Evolutionary conservation across 2,888 invertebrate species (phyloP).

Genomic region (Acleris holmiana): DNA sequence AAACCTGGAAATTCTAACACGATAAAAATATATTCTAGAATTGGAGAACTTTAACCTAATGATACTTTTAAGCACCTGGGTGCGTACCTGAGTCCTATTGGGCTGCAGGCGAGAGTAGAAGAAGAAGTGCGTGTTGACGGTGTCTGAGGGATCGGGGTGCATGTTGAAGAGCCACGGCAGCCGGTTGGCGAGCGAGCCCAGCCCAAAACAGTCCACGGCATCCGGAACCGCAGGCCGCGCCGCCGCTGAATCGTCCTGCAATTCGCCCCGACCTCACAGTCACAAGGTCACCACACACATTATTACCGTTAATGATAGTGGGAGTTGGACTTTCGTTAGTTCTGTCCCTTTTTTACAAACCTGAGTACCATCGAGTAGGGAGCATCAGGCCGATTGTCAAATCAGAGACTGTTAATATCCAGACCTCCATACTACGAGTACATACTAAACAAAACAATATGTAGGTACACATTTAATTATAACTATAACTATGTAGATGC

Average conservation of each 20-base stretch:
- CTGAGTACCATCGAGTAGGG: too few species aligned
- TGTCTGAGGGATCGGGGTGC: constrained; percentile 66
- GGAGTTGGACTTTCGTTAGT: too few species aligned
- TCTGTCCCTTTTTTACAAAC: too few species aligned
- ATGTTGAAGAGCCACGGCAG: constrained; percentile 75
- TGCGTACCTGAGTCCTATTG: constrained; percentile 68
- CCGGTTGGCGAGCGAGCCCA: constrained; percentile 66
- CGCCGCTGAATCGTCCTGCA: constrained; percentile 1
- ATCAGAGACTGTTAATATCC: too few species aligned
- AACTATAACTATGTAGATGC: too few species aligned
- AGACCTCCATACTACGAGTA: too few species aligned
- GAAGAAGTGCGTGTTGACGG: constrained; percentile 78
- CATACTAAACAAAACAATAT: too few species aligned
- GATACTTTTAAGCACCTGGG: background rate
- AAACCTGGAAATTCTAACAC: constrained; percentile 54
- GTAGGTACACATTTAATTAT: too few species aligned
- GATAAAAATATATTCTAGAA: background rate
- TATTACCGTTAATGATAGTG: too few species aligned
- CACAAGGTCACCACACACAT: too few species aligned
- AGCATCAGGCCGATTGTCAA: too few species aligned
- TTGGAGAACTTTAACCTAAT: background rate
- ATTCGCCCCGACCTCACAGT: background rate
- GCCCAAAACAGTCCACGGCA: constrained; percentile 80
- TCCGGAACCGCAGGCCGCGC: constrained; percentile 48
- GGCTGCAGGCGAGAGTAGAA: constrained; percentile 71